These are phyloP conservation scores for Hemibagrus wyckioides DNA, from an alignment of 2,113 vertebrate species.

Conservation along the genomic window DNA sequence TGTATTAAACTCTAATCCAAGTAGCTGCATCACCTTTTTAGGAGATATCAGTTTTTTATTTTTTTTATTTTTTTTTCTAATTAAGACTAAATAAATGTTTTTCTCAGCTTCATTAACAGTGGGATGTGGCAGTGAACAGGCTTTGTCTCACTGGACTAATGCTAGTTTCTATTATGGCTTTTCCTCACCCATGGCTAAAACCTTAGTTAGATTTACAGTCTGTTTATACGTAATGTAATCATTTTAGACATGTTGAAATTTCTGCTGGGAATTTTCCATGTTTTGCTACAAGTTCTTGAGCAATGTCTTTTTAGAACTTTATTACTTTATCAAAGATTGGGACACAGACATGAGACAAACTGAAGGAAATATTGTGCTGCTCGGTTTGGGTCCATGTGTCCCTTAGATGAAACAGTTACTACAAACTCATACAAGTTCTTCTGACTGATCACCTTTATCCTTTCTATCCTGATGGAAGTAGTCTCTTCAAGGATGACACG, in stretches of 20 bases:
- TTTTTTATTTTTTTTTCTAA: too few species aligned
- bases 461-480: not conserved
- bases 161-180: not conserved
- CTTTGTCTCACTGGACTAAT: not conserved
- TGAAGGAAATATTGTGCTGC: not conserved
- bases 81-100: not conserved
- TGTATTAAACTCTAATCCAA: not conserved
- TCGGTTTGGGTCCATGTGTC: not conserved
- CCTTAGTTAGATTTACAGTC: not conserved
- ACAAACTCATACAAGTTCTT: not conserved
- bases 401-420: not conserved
- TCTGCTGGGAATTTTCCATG: not conserved
- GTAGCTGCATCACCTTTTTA: not conserved
- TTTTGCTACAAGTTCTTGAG: not conserved
- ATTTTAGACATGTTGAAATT: not conserved
- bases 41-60: not conserved
- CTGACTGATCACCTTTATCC: not conserved
- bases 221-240: not conserved
- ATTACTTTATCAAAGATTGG: not conserved
- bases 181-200: not conserved
- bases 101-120: not conserved
- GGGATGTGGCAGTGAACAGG: not conserved
- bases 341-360: not conserved
- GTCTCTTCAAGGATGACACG: not conserved
- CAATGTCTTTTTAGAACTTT: not conserved